Conservation (phyloP, 2,113 vertebrate species). For the Bujurquina vittata region DNA sequence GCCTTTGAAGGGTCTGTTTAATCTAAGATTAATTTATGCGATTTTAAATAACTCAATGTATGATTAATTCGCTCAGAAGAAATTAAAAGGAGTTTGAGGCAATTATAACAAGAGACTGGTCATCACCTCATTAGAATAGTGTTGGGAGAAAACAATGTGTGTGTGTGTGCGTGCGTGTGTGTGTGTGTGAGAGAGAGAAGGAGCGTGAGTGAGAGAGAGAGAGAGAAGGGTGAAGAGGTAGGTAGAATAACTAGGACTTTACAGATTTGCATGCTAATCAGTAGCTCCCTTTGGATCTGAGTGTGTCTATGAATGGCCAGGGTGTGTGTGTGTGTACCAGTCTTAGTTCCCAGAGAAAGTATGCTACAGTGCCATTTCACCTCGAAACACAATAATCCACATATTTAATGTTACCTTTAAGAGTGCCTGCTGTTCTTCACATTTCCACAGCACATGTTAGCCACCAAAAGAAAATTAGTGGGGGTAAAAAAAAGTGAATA, state of each 20-base stretch:
- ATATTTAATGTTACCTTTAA: conserved; percentile 11
- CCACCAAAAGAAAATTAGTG: neutral
- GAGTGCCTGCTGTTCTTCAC: neutral
- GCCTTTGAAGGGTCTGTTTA: conserved; percentile 97
- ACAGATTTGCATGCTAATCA: conserved; percentile 89
- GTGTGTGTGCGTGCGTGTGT: conserved; percentile 59
- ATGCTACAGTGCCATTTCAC: neutral
- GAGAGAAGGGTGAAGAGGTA: conserved; percentile 83
- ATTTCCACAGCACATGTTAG: conserved; percentile 21
- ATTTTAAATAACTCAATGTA: conserved; percentile 99
- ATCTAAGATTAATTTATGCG: conserved; percentile 99
- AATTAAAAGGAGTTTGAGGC: conserved; percentile 99
- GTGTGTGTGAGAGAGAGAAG: too few species aligned
- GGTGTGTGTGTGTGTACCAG: neutral
- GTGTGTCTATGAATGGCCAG: conserved; percentile 4
- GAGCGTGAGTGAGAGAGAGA: neutral
- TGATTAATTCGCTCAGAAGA: conserved; percentile 98
- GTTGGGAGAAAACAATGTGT: conserved; percentile 82
- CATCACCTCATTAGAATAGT: conserved; percentile 97
- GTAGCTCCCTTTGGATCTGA: conserved; percentile 75
- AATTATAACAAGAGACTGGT: conserved; percentile 99
- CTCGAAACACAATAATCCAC: conserved; percentile 27
- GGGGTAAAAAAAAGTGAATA: neutral
- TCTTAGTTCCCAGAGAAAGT: neutral
- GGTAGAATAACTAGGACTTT: conserved; percentile 83